Conservation (phyloP, 2,797 vertebrate genomes). For the Meriones psammophilus region DNA sequence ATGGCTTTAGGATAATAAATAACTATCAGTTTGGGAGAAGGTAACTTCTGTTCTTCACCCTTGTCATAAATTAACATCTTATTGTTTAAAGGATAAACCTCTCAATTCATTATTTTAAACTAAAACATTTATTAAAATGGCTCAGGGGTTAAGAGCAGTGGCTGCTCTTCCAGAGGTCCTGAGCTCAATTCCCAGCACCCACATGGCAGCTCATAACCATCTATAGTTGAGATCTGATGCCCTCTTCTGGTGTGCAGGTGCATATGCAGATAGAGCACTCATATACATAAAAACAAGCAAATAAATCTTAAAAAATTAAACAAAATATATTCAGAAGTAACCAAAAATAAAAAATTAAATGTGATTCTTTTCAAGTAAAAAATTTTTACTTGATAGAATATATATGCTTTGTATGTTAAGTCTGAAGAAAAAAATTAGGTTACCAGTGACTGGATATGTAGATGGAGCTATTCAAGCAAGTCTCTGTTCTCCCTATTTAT, state of each 20-base stretch:
- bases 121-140: conserved; percentile 7
- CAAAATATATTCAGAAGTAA: not conserved
- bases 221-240: too few relatives aligned
- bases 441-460: conserved; percentile 26
- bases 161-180: too few relatives aligned
- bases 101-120: not conserved
- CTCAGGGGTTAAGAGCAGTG: too few relatives aligned
- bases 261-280: too few relatives aligned
- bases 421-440: not conserved
- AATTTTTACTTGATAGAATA: not conserved
- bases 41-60: conserved; percentile 1
- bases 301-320: too few relatives aligned
- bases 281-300: too few relatives aligned
- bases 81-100: not conserved
- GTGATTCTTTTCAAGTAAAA: not conserved
- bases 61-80: conserved; percentile 25
- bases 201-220: too few relatives aligned
- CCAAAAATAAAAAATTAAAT: not conserved
- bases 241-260: too few relatives aligned
- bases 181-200: too few relatives aligned
- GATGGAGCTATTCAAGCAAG: conserved; percentile 15
- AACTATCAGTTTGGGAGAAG: not conserved
- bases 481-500: not conserved
- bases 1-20: conserved; percentile 46
- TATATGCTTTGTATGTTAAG: not conserved